Base-by-base conservation (phyloP, 2,113 vertebrate genomes). In the Perccottus glenii region DNA sequence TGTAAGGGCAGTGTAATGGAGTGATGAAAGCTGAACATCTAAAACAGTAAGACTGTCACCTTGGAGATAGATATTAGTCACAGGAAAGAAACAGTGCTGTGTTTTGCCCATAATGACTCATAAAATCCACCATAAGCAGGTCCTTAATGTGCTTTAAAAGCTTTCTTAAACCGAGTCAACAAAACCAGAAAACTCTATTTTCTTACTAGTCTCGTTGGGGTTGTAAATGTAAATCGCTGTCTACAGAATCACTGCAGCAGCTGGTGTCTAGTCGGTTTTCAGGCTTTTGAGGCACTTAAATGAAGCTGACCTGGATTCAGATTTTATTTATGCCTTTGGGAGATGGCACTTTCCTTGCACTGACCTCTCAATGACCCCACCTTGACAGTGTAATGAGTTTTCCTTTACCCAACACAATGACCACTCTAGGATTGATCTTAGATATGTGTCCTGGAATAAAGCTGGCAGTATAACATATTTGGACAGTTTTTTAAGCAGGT, bases 351-450 rank as follows among this genome's bases (percentile, higher is more conserved):
- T 55, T 55, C 52, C 33, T 36, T 38, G 7, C 14, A 36, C 33
- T 55, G 32, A 55, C 33, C 33, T 55, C 33, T 33, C 33, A 33
- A 7, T 55, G 52, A 55, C 52, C 52, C 7, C 52, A 55, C 52
- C 52, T 55, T 55, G 52, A 55, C 35, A 36, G 33, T 36, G 7
- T 55, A 38, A 55, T 55, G 33, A 33, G 36, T 55, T 55, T 33
- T 55, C 52, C 52, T 55, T 55, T 33, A 55, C 52, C 52, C 52
- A 55, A 55, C 33, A 35, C 52, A 12, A 27, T 55, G 32, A 55
- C 50, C 50, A 11, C 50, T 33, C 6, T 51, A 51, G 11, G 51
- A 53, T 53, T 53, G 51, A 53, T 53, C 51, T 53, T 53, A 12
- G 32, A 55, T 36, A 33, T 55, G 33, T 55, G 52, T 55, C 51